Conservation (phyloP, 2,797 vertebrate species). For the Sebastes flavidus region DNA sequence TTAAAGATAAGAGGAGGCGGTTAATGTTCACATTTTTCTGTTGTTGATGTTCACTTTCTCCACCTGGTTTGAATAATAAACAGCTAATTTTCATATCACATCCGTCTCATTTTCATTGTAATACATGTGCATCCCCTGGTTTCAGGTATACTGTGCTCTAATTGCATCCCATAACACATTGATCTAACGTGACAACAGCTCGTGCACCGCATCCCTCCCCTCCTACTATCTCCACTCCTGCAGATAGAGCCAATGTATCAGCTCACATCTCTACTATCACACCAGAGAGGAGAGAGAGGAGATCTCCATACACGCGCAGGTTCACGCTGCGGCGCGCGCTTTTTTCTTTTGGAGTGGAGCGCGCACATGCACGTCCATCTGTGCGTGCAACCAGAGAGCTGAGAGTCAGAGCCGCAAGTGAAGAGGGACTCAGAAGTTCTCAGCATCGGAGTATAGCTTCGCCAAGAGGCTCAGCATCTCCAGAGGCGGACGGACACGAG, state of each 20-base stretch:
- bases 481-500: background rate
- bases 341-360: constrained; percentile 15
- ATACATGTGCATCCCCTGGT: background rate
- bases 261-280: background rate
- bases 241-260: constrained; percentile 19
- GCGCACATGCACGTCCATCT: constrained; percentile 43
- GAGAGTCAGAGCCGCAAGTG: constrained; percentile 37
- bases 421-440: constrained; percentile 52
- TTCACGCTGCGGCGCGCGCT: constrained; percentile 45
- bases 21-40: background rate
- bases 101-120: background rate
- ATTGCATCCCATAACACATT: constrained; percentile 36
- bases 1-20: background rate
- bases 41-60: background rate
- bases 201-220: constrained; percentile 7
- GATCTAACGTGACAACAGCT: constrained; percentile 13
- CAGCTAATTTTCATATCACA: background rate
- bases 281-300: background rate
- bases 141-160: background rate
- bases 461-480: background rate
- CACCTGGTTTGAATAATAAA: constrained; percentile 35
- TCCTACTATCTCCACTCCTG: background rate
- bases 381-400: constrained; percentile 25
- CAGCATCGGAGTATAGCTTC: constrained; percentile 5
- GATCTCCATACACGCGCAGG: background rate